These are phyloP conservation scores for Mystacornis crossleyi DNA, from an alignment of 2,113 vertebrate species.

Conservation along the genomic window DNA sequence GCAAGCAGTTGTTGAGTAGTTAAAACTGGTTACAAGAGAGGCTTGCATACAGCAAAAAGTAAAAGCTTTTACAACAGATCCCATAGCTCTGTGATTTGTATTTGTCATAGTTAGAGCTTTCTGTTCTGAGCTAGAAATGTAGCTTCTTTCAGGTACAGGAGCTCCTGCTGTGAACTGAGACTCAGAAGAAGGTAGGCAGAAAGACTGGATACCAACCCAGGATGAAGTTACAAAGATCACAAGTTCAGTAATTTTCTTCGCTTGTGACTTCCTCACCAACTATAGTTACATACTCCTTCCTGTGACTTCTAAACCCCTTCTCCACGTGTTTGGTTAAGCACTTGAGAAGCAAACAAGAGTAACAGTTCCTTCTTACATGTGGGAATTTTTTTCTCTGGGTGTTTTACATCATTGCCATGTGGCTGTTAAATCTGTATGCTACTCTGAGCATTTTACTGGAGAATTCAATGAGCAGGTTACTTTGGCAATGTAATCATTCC, in stretches of 20 bases:
- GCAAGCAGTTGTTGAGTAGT: neutral
- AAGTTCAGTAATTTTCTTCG: neutral
- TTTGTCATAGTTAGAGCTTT: neutral
- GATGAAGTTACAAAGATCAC: neutral
- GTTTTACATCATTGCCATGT: neutral
- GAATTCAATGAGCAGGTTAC: neutral
- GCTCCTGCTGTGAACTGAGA: neutral
- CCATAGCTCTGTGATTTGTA: accelerated
- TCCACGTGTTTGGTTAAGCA: neutral
- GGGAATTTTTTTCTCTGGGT: neutral
- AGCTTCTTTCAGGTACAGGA: neutral
- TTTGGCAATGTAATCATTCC: neutral
- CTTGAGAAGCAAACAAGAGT: neutral
- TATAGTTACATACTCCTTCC: neutral
- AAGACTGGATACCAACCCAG: neutral
- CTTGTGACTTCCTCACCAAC: neutral
- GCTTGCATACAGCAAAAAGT: neutral
- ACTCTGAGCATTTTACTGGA: neutral
- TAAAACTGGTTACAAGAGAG: neutral
- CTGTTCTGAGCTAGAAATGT: neutral
- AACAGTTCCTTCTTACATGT: neutral
- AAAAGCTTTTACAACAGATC: neutral
- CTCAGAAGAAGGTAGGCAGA: neutral
- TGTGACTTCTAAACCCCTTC: neutral
- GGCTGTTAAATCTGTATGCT: neutral